These are phyloP conservation scores for Scaptodrosophila latifasciaeformis DNA, from an alignment of 2,888 invertebrate genomes.

Conservation along the genomic window DNA sequence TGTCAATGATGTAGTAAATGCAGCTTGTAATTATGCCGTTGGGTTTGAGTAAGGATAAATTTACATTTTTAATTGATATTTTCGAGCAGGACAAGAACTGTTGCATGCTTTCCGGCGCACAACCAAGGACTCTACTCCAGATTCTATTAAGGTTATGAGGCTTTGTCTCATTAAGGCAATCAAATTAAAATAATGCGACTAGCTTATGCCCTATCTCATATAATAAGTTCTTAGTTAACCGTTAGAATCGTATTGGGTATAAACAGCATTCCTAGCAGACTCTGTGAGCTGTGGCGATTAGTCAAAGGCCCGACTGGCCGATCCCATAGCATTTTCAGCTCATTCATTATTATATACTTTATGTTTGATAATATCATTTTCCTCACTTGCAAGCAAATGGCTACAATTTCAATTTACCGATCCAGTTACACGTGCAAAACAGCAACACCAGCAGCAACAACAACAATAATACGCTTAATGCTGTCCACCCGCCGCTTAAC, in stretches of 20 bases:
- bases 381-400: constrained; percentile 62
- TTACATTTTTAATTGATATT: constrained; percentile 28
- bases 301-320: constrained; percentile 20
- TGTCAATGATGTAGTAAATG: constrained; percentile 31
- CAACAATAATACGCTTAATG: constrained; percentile 23
- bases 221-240: too few species aligned
- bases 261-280: too few species aligned
- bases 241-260: too few species aligned
- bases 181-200: too few species aligned
- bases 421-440: constrained; percentile 61
- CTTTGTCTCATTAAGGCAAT: too few species aligned
- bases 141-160: too few species aligned
- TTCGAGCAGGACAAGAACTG: constrained; percentile 10
- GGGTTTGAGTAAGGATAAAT: constrained; percentile 21
- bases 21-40: constrained; percentile 29
- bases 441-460: constrained; percentile 24
- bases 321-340: constrained; percentile 37
- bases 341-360: constrained; percentile 65
- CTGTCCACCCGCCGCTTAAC: too few species aligned
- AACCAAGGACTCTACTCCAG: too few species aligned
- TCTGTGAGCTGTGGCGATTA: too few species aligned
- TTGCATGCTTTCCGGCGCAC: constrained; percentile 38
- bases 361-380: constrained; percentile 65
- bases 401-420: constrained; percentile 64
- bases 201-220: too few species aligned